Evolutionary conservation across 1,140 invertebrate species (phyloP), one percentile per base, ranked within the genome.

Genomic region (Dinoponera quadriceps): DNA sequence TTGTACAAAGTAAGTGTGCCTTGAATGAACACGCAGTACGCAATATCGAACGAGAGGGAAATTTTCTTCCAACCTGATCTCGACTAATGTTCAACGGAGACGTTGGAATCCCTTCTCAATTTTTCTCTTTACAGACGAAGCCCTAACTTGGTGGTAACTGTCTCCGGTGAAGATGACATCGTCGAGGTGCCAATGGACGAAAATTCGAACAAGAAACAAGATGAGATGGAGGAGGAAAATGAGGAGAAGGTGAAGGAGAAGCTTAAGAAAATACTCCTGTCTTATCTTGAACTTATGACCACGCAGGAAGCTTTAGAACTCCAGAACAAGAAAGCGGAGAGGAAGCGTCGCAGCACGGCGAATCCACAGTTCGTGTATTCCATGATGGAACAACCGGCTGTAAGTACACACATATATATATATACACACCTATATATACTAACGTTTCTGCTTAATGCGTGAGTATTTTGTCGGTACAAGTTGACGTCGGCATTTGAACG

Each of bases 311-410:
- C 90, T 68, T 88, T 89, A 14, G 94, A 95, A 85, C 91, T 95
- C 72, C 94, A 95, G 80, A 95, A 94, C 57, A 94, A 92, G 68
- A 91, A 94, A 73, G 93, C 93, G 3, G 95, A 95, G 87, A 92
- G 95, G 54, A 95, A 95, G 83, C 91, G 95, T 22, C 91, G 95
- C 33, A 95, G 95, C 63, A 95, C 95, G 11, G 95, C 95, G 4
- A 95, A 95, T 90, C 94, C 95, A 11, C 94, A 95, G 55, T 95
- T 95, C 86, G 90, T 95, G 11, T 95, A 95, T 90, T 92, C 94
- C 11, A 94, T 88, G 59, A 92, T 92, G 85, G 92, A 93, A 71
- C 69, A 92, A 33, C 91, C 91, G 27, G 90, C 89, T 74, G 92
- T 93, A 89, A 92, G 25, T 44, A 9, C 2, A 33, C 2, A n/a